These are phyloP conservation scores for Stylophora pistillata DNA, from an alignment of 64 coral and sea anemone species.

Conservation along the genomic window DNA sequence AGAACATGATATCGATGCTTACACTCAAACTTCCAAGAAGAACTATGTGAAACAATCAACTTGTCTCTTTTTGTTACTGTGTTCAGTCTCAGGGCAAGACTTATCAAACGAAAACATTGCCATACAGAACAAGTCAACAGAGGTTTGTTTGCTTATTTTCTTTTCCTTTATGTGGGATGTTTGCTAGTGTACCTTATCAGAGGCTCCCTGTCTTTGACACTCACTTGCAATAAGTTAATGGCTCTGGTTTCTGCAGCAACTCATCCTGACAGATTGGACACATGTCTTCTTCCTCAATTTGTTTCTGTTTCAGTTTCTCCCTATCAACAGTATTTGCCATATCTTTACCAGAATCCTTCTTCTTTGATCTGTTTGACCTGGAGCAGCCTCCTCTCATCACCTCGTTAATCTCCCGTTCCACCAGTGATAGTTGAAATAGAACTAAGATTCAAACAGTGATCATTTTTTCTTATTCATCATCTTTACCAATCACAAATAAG, in stretches of 20 bases:
- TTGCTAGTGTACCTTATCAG: too few relatives aligned
- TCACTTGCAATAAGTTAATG: conserved; percentile 97
- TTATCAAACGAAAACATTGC: too few relatives aligned
- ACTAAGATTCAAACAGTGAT: conserved; percentile 41
- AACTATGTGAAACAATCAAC: too few relatives aligned
- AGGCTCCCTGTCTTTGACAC: not conserved
- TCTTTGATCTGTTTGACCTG: conserved; percentile 42
- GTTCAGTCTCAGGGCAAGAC: too few relatives aligned
- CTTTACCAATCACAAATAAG: too few relatives aligned
- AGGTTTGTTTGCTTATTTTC: not conserved
- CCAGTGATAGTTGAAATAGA: conserved; percentile 88
- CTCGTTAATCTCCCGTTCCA: conserved; percentile 96
- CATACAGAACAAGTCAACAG: not conserved
- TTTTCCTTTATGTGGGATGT: not conserved
- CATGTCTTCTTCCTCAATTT: conserved; percentile 80
- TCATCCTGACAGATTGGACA: conserved; percentile 97
- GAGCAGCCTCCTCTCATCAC: conserved; percentile 76
- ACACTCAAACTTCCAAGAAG: too few relatives aligned
- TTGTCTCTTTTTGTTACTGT: too few relatives aligned
- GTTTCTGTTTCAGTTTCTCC: conserved; percentile 88
- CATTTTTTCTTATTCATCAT: not conserved
- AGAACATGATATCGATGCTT: too few relatives aligned
- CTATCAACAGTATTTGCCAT: conserved; percentile 28
- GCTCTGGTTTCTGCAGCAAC: conserved; percentile 79
- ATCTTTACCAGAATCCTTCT: conserved; percentile 7